These are phyloP conservation scores for Spheniscus mendiculus DNA, from an alignment of 2,113 vertebrate genomes.

Conservation along the genomic window DNA sequence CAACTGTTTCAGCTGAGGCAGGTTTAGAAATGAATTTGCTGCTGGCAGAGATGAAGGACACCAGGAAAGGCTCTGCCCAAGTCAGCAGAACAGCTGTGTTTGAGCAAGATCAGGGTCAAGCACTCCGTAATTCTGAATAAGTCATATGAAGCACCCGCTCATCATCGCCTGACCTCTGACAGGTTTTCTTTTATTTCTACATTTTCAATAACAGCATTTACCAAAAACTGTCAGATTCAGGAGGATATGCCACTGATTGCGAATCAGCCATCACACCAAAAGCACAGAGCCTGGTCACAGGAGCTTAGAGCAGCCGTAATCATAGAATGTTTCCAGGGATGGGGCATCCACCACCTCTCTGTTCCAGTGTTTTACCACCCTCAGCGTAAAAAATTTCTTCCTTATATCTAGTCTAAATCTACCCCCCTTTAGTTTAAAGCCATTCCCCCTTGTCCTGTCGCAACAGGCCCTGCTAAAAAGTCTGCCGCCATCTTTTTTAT, in stretches of 20 bases:
- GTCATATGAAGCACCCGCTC: background rate
- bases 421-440: too few relatives aligned
- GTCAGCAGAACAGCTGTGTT: background rate
- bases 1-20: background rate
- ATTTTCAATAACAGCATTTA: background rate
- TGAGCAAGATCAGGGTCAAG: background rate
- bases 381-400: too few relatives aligned
- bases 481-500: too few relatives aligned
- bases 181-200: background rate
- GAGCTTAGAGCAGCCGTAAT: background rate
- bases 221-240: background rate
- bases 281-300: background rate
- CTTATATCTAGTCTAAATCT: too few relatives aligned
- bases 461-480: too few relatives aligned
- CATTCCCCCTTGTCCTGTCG: too few relatives aligned
- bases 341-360: too few relatives aligned
- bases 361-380: too few relatives aligned
- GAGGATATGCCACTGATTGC: background rate
- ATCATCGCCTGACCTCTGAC: background rate
- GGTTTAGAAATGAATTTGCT: background rate
- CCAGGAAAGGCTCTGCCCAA: background rate
- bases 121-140: background rate
- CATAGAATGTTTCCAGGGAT: too few relatives aligned
- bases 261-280: background rate
- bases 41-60: background rate